Conservation (phyloP, 2,113 vertebrate species). For the Ardeotis arabs region DNA sequence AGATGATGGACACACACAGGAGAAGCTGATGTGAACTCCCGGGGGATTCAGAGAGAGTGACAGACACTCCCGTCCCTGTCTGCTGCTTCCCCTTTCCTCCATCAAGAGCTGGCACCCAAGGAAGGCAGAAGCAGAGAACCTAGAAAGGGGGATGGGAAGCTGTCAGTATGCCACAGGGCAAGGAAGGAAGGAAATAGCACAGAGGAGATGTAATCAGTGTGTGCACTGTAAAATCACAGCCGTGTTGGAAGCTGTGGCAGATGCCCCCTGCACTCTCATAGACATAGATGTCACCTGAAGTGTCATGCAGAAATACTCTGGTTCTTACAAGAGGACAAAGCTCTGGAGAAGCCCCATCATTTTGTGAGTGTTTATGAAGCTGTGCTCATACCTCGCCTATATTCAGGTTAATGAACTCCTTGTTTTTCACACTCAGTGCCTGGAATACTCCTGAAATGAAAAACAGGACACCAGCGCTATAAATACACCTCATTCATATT, state of each 20-base stretch:
- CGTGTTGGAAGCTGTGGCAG: neutral
- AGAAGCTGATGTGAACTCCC: neutral
- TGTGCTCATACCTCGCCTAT: constrained; percentile 71
- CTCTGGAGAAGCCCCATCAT: neutral
- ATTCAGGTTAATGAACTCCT: constrained; percentile 73
- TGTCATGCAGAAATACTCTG: neutral
- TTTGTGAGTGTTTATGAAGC: neutral
- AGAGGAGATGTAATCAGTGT: neutral
- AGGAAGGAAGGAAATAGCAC: neutral
- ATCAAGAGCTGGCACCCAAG: neutral
- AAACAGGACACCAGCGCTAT: neutral
- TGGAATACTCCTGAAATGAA: constrained; percentile 76
- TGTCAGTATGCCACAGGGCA: neutral
- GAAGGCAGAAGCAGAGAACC: neutral
- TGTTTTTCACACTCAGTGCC: constrained; percentile 49
- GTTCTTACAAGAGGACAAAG: neutral
- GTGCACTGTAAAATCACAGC: neutral
- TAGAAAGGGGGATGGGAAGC: neutral
- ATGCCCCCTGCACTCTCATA: neutral
- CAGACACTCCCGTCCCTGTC: neutral
- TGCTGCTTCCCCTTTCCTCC: neutral
- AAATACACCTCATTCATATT: neutral
- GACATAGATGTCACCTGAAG: neutral
- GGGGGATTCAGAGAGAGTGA: neutral
- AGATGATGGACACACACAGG: neutral